Evolutionary conservation across 2,888 invertebrate species (phyloP), one percentile per base, ranked within the genome.

Genomic region (Sesamia inferens): DNA sequence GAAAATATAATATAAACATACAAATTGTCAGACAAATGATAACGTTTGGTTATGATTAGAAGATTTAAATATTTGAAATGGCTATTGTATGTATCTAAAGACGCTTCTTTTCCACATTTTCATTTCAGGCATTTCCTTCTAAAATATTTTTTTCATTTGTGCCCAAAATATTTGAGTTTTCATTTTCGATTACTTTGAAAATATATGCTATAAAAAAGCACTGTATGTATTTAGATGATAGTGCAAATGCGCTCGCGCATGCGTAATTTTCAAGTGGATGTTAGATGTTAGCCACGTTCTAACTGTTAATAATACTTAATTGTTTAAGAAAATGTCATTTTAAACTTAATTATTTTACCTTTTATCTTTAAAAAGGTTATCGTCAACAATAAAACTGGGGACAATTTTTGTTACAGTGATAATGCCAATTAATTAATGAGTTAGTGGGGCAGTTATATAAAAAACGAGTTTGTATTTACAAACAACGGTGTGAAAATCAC

Each of bases 401-500:
- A 19, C 8, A 11, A 51, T 70, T 84, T 74, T 85, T 65, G 63
- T n/a, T 19, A 42, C 51, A 68, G n/a, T 54, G n/a, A 39, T 24
- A 54, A 24, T 69, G 66, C 39, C 55, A 68, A 69, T 83, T 83
- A 73, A 82, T 76, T 75, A 62, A 24, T 70, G 54, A 69, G 71
- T 71, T 77, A 59, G 22, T 71, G 61, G 19, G 42, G 63, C 59
- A 66, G 48, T 68, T 78, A 55, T 24, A 44, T n/a, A 16, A n/a
- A 82, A 78, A 65, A 66, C 61, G 47, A 16, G 14, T 42, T 55
- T 6, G 0, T 47, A 77, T 59, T 65, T 71, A 55, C 62, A 68
- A 51, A 76, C 47, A 63, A 55, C 44, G 7, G 77, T 84, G 81
- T 89, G 89, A 89, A 83, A 47, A 73, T 88, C 90, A 90, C 86